These are phyloP conservation scores for Tangara arthus DNA, from an alignment of 2,797 vertebrate species.

Conservation along the genomic window DNA sequence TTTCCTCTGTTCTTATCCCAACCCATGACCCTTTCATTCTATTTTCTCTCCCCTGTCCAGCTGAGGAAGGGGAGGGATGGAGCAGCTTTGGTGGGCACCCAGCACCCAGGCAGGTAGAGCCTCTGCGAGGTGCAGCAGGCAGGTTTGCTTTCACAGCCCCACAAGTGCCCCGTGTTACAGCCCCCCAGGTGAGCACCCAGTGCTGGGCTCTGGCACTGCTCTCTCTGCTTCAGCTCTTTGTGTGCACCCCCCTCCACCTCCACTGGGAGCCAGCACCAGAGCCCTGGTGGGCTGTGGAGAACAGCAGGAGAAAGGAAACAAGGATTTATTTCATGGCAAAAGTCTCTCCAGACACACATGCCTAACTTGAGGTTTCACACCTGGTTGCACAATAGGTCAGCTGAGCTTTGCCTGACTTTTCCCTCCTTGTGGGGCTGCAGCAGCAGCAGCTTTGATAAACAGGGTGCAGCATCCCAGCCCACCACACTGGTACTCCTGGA, in stretches of 20 bases:
- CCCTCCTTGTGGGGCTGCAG: not conserved
- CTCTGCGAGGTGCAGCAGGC: fast-evolving
- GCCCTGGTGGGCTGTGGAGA: not conserved
- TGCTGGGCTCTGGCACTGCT: not conserved
- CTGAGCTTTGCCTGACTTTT: not conserved
- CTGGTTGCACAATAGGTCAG: not conserved
- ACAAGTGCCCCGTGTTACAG: fast-evolving
- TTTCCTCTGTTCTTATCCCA: not conserved
- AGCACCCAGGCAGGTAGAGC: not conserved
- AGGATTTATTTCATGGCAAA: not conserved
- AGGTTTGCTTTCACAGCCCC: not conserved
- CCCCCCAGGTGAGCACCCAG: not conserved
- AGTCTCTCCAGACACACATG: not conserved
- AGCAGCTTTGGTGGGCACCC: not conserved
- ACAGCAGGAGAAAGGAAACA: not conserved
- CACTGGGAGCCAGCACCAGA: not conserved
- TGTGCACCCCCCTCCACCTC: not conserved
- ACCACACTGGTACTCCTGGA: not conserved
- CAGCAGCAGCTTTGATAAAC: not conserved
- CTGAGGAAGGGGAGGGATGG: not conserved
- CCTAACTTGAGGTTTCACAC: not conserved
- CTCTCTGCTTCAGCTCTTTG: not conserved
- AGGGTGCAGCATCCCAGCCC: not conserved
- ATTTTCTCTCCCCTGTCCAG: not conserved
- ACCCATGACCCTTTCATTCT: not conserved